These are phyloP conservation scores for Pipra filicauda DNA, from an alignment of 2,113 vertebrate genomes.

Conservation along the genomic window DNA sequence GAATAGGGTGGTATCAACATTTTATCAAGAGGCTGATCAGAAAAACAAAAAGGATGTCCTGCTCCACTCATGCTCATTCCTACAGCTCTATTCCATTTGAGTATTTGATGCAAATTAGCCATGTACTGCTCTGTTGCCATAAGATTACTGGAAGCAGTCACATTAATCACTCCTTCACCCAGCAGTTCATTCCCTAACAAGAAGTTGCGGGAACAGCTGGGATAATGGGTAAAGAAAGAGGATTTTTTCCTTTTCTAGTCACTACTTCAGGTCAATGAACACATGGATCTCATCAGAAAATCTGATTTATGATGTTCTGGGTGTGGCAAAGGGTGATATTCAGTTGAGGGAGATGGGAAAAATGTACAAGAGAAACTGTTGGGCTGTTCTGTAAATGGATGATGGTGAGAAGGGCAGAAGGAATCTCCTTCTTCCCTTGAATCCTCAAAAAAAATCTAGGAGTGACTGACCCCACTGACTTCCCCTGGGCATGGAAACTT, in stretches of 20 bases:
- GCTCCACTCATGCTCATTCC: neutral
- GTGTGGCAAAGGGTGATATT: neutral
- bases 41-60: neutral
- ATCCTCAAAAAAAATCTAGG: neutral
- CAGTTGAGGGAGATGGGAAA: neutral
- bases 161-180: neutral
- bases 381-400: neutral
- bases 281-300: neutral
- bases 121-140: neutral
- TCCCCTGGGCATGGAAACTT: neutral
- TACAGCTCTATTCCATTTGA: neutral
- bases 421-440: neutral
- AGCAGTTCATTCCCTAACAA: neutral
- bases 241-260: conserved; percentile 2
- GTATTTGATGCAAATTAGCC: neutral
- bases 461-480: neutral
- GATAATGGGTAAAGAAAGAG: neutral
- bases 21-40: neutral
- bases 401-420: neutral
- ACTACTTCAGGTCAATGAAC: neutral
- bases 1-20: neutral
- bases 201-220: neutral
- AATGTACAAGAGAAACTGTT: neutral
- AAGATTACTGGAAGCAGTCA: neutral
- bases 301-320: neutral